phyloP scores from a whole-genome alignment of 2,113 vertebrate species.

The Eulacestoma nigropectus region DNA sequence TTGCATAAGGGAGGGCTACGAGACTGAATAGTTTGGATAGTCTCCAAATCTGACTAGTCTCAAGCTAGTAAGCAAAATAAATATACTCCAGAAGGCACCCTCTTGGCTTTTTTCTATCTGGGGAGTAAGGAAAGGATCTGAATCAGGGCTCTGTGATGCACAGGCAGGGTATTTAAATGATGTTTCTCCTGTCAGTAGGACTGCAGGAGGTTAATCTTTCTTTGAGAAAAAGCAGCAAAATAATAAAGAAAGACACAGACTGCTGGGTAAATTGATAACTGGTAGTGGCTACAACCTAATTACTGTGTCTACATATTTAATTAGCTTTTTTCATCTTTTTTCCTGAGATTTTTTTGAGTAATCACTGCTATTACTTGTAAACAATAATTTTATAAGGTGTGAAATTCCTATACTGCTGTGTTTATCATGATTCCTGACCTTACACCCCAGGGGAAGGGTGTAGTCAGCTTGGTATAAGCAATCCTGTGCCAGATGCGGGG shows the following conservation, averaged over 20 bases:
- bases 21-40: background rate
- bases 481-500: background rate
- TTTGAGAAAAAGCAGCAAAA: background rate
- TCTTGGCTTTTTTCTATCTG: background rate
- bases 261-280: background rate
- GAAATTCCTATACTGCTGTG: constrained; percentile 36
- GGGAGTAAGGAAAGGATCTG: background rate
- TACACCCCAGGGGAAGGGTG: background rate
- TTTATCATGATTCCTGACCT: constrained; percentile 38
- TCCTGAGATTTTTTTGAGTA: background rate
- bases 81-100: background rate
- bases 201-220: background rate
- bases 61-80: constrained; percentile 5
- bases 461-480: constrained; percentile 34
- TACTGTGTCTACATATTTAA: constrained; percentile 15
- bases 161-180: background rate
- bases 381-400: constrained; percentile 34
- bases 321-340: background rate
- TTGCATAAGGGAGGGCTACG: background rate
- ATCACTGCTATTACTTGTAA: constrained; percentile 2
- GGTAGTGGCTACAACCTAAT: background rate
- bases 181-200: background rate
- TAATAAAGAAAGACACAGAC: background rate
- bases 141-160: background rate
- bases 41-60: constrained; percentile 16